Base-by-base conservation (phyloP, 2,888 invertebrate species). In the Synanthedon myopaeformis region DNA sequence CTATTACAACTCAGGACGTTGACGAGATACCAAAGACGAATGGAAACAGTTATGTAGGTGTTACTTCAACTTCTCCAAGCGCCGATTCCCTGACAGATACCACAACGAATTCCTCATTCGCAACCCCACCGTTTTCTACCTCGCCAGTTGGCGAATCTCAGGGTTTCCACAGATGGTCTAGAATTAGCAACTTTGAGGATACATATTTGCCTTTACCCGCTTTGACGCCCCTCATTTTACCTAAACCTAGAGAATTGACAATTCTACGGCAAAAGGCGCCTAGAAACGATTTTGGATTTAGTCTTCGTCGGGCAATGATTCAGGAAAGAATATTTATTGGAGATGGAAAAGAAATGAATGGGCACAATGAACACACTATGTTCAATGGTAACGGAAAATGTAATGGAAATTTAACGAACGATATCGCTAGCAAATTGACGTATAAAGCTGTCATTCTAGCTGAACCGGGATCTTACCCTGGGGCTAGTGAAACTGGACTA, bases 241-340 rank as follows among this genome's bases (percentile, higher is more conserved):
- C 94, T 4, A 89, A 91, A 57, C 92, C 96, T 1, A 89, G 97
- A 59, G 89, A 91, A 52, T 81, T 97, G 52, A 91, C 91, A 0
- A 93, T 97, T 59, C 92, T 91, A 62, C 85, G 95, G 3, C 94
- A 94, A 69, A 93, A 93, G 61, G 92, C 93, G 49, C 95, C 96
- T 0, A 90, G 95, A 54, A 95, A 95, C 61, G 97, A 97, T 78
- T 98, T 98, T 74, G 98, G 98, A 0, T 97, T 98, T 70, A 97
- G 96, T 58, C 86, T 98, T 59, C 91, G 97, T 5, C 91, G 97
- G 65, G 96, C 96, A 3, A 93, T 95, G 75, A 91, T 96, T 51
- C 90, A 96, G 59, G 92, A 95, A 72, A 89, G 94, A 59, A 65
- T 85, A 35, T 86, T 81, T 53, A 80, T 83, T 55, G 82, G 83